Evolutionary conservation across 92 coral and sea anemone genomes (phyloP).

Genomic region (Palythoa caribaeorum): DNA sequence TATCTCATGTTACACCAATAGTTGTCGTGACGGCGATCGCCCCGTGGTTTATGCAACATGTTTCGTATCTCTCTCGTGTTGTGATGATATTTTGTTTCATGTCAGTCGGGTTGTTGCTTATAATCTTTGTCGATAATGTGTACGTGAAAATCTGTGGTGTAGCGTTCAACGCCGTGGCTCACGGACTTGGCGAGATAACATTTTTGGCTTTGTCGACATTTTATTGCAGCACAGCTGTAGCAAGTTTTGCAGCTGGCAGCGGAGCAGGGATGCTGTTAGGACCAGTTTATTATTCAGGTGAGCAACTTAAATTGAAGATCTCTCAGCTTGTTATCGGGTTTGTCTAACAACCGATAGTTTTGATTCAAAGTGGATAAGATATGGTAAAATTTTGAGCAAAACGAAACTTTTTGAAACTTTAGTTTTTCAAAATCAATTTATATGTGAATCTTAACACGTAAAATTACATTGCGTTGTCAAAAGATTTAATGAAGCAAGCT

Average conservation of each 20-base stretch:
- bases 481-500: too few relatives aligned
- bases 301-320: neutral
- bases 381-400: neutral
- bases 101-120: conserved; percentile 73
- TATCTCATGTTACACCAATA: conserved; percentile 86
- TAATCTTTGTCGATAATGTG: conserved; percentile 71
- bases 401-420: too few relatives aligned
- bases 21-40: conserved; percentile 62
- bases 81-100: conserved; percentile 73
- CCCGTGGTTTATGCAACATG: conserved; percentile 87
- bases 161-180: conserved; percentile 78
- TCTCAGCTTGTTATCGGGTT: neutral
- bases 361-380: neutral
- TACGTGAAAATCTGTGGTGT: conserved; percentile 82
- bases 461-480: too few relatives aligned
- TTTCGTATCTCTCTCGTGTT: conserved; percentile 78
- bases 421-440: too few relatives aligned
- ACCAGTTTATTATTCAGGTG: conserved; percentile 83
- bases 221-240: conserved; percentile 72
- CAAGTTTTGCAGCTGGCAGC: conserved; percentile 87
- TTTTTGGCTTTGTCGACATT: conserved; percentile 82
- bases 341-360: neutral
- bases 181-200: conserved; percentile 85
- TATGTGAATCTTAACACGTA: too few relatives aligned
- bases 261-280: conserved; percentile 87